These are phyloP conservation scores for Caenorhabditis macrosperma DNA, from an alignment of 2,888 invertebrate species.

Conservation along the genomic window DNA sequence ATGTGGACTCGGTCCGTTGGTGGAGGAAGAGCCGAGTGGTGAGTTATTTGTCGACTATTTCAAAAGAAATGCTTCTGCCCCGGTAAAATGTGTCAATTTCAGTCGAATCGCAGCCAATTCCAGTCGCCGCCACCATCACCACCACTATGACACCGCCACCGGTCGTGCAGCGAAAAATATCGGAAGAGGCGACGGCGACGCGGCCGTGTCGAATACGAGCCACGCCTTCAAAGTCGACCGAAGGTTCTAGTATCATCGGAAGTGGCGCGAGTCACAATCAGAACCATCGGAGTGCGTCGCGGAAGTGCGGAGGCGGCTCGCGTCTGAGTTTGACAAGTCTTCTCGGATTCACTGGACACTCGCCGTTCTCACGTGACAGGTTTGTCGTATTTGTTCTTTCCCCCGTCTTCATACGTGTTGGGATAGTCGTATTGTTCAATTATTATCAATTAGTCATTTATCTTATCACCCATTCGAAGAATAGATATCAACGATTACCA, in stretches of 20 bases:
- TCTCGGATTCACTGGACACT: conserved; percentile 61
- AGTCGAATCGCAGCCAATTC: conserved; percentile 54
- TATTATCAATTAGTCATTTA: no score
- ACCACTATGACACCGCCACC: conserved; percentile 12
- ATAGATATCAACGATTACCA: no score
- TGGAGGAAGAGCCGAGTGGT: conserved; percentile 58
- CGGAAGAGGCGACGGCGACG: conserved; percentile 38
- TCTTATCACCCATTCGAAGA: no score
- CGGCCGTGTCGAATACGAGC: conserved; percentile 48
- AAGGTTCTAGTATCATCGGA: conserved; percentile 23
- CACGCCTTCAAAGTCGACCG: conserved; percentile 52
- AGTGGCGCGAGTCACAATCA: neutral
- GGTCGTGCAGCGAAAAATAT: conserved; percentile 38
- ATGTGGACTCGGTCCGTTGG: conserved; percentile 63
- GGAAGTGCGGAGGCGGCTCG: conserved; percentile 53
- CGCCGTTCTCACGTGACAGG: conserved; percentile 57
- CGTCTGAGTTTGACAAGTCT: conserved; percentile 65
- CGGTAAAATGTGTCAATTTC: conserved; percentile 35
- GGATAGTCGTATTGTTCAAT: no score
- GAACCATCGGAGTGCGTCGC: conserved; percentile 27
- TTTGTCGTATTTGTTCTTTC: conserved; percentile 7
- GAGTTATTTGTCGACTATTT: conserved; percentile 5
- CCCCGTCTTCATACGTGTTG: no score
- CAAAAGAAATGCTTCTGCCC: neutral
- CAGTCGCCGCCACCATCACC: conserved; percentile 7